Evolutionary conservation across 2,888 invertebrate species (phyloP), one percentile per base, ranked within the genome.

Genomic region (Pseudanteris insignis): DNA sequence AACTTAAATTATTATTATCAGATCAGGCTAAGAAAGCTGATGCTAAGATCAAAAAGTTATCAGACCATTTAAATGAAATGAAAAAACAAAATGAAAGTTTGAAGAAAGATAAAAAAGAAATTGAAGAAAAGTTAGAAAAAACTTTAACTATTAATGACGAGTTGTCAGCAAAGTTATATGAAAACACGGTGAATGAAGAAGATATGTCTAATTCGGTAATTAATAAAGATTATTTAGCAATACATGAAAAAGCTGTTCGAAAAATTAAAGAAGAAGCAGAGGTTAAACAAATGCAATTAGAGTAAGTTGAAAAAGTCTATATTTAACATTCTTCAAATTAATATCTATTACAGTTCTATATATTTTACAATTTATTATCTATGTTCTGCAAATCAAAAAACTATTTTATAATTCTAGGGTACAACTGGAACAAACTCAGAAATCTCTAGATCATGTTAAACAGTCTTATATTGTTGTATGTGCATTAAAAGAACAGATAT

Each of bases 401-500:
- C n/a, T n/a, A n/a, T n/a, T n/a, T n/a, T n/a, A n/a, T n/a, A n/a
- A n/a, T n/a, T n/a, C n/a, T n/a, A 72, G 71, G 43, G 72, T 77
- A 65, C 77, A 78, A 74, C 70, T 78, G 54, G 72, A 78, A 44
- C 74, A 78, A 63, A 77, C 73, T 2, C 75, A 78, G 60, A 77
- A 77, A 38, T 75, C 76, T 30, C 69, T 77, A 46, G 69, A 73
- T 66, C 73, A 70, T 13, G 76, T 78, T 32, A 78, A 78, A 54
- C 70, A 76, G 68, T 66, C 75, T 60, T 77, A 83, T 55, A 81
- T 81, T 38, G 78, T 86, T 75, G 86, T 86, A 2, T 86, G 86
- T 60, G 84, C 84, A 60, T 81, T 84, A 3, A 85, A 87, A 36
- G 88, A 88, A 50, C 73, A 84, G n/a, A 77, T 85, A 2, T 77